A percentile compares a stretch with the other conserved stretches of the same genome.
Evolutionary conservation across 2,797 vertebrate genomes (phyloP).

Genomic region (Clarias laeviceps): DNA sequence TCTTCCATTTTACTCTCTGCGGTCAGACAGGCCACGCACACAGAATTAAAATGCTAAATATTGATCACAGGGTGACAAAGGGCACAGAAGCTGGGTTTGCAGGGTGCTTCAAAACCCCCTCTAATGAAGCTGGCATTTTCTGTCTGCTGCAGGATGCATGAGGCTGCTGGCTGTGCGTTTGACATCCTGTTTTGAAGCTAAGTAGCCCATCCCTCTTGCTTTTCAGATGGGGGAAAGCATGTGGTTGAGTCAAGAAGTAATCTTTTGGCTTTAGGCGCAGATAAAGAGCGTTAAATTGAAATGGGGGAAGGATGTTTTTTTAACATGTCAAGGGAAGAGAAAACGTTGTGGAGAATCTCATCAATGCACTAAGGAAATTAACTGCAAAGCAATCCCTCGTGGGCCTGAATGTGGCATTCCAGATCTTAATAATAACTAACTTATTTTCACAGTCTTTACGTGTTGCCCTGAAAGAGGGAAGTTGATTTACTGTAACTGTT

Average conservation of each 20-base stretch:
- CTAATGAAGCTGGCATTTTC: constrained; percentile 62
- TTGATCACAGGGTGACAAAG: constrained; percentile 57
- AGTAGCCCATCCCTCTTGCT: constrained; percentile 46
- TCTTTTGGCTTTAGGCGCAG: constrained; percentile 41
- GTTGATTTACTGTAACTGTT: constrained; percentile 15
- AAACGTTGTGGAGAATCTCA: neutral
- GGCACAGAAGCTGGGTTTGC: constrained; percentile 48
- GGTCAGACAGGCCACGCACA: constrained; percentile 48
- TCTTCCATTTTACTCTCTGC: constrained; percentile 51
- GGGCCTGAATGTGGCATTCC: neutral
- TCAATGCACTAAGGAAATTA: constrained; percentile 9
- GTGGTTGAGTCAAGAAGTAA: constrained; percentile 43
- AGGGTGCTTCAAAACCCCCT: constrained; percentile 53
- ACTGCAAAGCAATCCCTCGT: neutral
- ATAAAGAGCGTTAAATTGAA: constrained; percentile 37
- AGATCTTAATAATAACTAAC: constrained; percentile 16
- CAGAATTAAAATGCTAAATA: constrained; percentile 62
- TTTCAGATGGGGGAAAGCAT: constrained; percentile 37
- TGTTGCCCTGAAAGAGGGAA: neutral
- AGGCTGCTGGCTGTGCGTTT: constrained; percentile 45
- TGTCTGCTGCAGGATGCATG: constrained; percentile 50
- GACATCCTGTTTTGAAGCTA: constrained; percentile 46
- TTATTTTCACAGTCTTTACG: neutral
- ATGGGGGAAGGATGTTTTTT: constrained; percentile 26
- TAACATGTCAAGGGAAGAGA: constrained; percentile 7